Evolutionary conservation across 2,113 vertebrate genomes (phyloP).

Genomic region (Oreochromis niloticus): DNA sequence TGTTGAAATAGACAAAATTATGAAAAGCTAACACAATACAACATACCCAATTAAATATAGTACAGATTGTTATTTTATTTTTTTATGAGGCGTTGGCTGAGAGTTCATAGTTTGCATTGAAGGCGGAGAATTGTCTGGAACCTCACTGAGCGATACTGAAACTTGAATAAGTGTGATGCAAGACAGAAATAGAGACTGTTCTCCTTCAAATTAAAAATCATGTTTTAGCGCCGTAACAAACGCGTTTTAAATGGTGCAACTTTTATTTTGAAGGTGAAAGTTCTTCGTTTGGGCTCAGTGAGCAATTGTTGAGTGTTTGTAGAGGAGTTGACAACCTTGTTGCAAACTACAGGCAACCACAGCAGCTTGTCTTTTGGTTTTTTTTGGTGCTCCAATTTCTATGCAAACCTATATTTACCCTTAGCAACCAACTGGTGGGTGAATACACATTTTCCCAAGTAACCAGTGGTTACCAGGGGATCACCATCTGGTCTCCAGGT

Average conservation of each 20-base stretch:
- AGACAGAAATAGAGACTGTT: no score
- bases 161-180: neutral
- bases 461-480: neutral
- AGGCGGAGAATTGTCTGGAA: neutral
- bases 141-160: neutral
- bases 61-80: neutral
- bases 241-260: neutral
- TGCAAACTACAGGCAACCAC: neutral
- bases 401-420: neutral
- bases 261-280: neutral
- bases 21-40: neutral
- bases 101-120: neutral
- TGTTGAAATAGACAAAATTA: neutral
- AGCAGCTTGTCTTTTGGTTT: neutral
- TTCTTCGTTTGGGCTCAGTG: neutral
- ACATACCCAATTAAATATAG: neutral
- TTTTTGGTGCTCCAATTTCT: fast-evolving
- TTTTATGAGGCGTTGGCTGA: neutral
- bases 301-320: neutral
- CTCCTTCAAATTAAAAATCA: neutral
- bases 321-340: no score
- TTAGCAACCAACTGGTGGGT: neutral
- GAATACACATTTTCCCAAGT: neutral
- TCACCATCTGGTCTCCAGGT: neutral
- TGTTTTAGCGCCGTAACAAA: neutral